A percentile compares a stretch with the other conserved stretches of the same genome.
phyloP scores from a whole-genome alignment of 2,888 invertebrate species.

The Drosophila testacea region DNA sequence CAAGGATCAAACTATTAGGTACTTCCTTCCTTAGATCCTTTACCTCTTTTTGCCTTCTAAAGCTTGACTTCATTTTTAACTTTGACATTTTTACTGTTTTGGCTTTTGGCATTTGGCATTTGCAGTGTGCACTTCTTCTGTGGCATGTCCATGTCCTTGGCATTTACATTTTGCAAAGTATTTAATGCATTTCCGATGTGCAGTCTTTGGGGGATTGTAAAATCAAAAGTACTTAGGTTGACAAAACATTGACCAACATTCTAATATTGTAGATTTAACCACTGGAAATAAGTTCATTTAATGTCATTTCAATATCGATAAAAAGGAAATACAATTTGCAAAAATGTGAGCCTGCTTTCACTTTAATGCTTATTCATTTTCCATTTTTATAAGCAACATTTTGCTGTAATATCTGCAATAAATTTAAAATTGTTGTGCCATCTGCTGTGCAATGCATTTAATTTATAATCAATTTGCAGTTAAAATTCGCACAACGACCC shows the following conservation, averaged over 20 bases:
- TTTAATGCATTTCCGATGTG: conserved; percentile 39
- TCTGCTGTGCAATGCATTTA: conserved; percentile 40
- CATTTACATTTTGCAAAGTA: conserved; percentile 43
- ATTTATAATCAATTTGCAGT: conserved; percentile 63
- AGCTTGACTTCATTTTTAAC: conserved; percentile 51
- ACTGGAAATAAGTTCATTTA: neutral
- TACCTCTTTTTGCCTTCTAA: conserved; percentile 3
- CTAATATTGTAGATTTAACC: neutral
- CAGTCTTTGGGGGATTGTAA: neutral
- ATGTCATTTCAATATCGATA: neutral
- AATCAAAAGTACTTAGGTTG: neutral
- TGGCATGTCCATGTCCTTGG: conserved; percentile 50
- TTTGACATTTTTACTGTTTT: conserved; percentile 61
- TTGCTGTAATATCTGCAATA: conserved; percentile 22
- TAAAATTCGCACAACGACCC: conserved; percentile 23
- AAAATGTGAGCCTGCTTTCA: conserved; percentile 2
- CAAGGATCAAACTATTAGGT: conserved; percentile 11
- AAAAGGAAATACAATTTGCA: neutral
- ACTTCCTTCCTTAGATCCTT: conserved; percentile 10
- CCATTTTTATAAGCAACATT: conserved; percentile 1
- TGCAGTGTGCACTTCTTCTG: conserved; percentile 1
- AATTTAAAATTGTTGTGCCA: conserved; percentile 37
- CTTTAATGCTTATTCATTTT: conserved; percentile 26
- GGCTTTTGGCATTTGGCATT: conserved; percentile 25
- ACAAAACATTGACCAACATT: neutral